Base-by-base conservation (phyloP, 30 jellyfish, hydroid and myxozoan genomes). In the Pelagia noctiluca region DNA sequence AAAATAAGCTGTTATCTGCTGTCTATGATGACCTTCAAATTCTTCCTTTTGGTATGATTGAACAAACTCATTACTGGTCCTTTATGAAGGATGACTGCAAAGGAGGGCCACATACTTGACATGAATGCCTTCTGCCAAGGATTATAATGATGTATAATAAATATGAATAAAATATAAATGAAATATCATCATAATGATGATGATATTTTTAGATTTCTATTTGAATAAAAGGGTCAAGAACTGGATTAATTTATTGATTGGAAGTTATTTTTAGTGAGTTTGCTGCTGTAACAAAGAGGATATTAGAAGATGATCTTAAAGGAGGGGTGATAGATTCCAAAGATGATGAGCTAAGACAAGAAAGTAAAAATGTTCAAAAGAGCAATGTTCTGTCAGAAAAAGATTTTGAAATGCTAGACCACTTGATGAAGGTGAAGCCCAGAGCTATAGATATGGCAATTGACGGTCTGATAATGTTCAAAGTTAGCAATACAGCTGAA, bases 351-450 rank as follows among this genome's bases (percentile, higher is more conserved):
- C 69, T 70, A n/a, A 42, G 50, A 7, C 19, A 66, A 28, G 92
- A 82, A 32, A 50, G 78, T 18, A 25, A 38, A 31, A 66, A 46
- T 82, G 87, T 82, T 18, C 31, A 26, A 32, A 82, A 42, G 21
- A 66, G 78, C 19, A 81, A 81, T 81, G 92, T 49, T 28, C 2
- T 4, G 11, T 2, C 85, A 22, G 92, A 81, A 35, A 26, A 76
- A 24, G 86, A 66, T 30, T 66, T 81, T 65, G 90, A 74, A 12
- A 63, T 80, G 86, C 75, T 80, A 5, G 86, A 80, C 32, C 33
- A 80, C 71, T 23, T 1, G 2, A 80, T 34, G 73, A 22, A 0
- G 30, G 23, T 18, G 4, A 63, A 63, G 24, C 90, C 86, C 22
- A 62, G 37, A 37, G 90, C 90, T 2, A 63, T 57, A 13, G 61